Evolutionary conservation across 2,797 vertebrate genomes (phyloP).

Genomic region (Crypturellus tataupa): DNA sequence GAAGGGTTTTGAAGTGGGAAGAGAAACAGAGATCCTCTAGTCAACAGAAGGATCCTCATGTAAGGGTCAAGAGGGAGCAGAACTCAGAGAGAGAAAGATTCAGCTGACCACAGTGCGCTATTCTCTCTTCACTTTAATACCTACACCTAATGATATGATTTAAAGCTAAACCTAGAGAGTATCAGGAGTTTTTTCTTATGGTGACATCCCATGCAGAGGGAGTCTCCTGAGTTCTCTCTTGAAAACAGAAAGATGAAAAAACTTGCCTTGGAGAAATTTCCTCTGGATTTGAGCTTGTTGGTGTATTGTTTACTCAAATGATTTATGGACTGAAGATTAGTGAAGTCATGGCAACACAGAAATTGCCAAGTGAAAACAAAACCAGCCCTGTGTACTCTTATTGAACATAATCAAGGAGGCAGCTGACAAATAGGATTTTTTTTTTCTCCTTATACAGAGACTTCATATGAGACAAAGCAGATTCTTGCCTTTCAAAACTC

Average conservation of each 20-base stretch:
- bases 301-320: constrained; percentile 74
- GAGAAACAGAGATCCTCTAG: constrained; percentile 69
- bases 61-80: constrained; percentile 70
- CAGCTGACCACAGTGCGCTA: constrained; percentile 39
- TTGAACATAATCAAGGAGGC: constrained; percentile 49
- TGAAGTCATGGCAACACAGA: constrained; percentile 68
- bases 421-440: constrained; percentile 42
- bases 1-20: constrained; percentile 64
- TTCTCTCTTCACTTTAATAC: constrained; percentile 59
- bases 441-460: neutral
- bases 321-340: constrained; percentile 73
- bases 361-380: constrained; percentile 73
- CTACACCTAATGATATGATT: constrained; percentile 48
- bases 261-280: constrained; percentile 64
- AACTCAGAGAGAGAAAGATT: constrained; percentile 55
- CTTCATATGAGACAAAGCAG: neutral
- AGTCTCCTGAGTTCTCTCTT: constrained; percentile 42
- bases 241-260: constrained; percentile 62
- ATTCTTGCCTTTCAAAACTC: neutral
- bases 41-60: constrained; percentile 67
- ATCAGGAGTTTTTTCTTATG: constrained; percentile 57
- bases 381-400: constrained; percentile 35
- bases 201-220: constrained; percentile 52
- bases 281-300: constrained; percentile 60
- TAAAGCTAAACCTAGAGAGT: constrained; percentile 53